Evolutionary conservation across 2,113 vertebrate genomes (phyloP), one percentile per base, ranked within the genome.

Genomic region (Syngnathus floridae): DNA sequence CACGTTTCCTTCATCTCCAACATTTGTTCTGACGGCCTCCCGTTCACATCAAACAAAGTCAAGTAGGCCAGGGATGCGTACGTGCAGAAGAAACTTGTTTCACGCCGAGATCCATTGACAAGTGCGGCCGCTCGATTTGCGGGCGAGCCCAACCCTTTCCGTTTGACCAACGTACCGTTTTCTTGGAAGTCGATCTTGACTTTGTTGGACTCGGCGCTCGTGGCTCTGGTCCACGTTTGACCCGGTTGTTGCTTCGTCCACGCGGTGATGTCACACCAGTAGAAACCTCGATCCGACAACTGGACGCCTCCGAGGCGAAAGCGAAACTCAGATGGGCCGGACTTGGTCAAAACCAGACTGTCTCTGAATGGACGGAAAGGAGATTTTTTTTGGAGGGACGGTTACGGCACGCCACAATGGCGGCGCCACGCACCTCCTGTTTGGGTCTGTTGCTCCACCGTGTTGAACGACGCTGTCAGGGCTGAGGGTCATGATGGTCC

Each of bases 231-330:
- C 96, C 95, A 98, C 22, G 91, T 79, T 21, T 88, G 81, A 0
- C 83, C 84, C 0, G 89, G 90, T 2, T 91, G 84, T 1, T 93
- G 91, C 0, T 93, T 94, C 0, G 92, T 95, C 93, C 92, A 97
- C 0, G 95, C 94, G 0, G 93, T 92, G 67, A 98, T 90, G 19
- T 92, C 59, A 12, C 96, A 99, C 86, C 91, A 96, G 84, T 99
- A 99, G 1, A 88, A 89, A 12, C 95, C 96, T 0, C 92, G 84
- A 12, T 99, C 95, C 0, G 93, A 93, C 71, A 93, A 69, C 89
- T 97, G 95, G 0, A 93, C 94, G 35, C 93, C 93, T 0, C 92
- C 92, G 80, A 98, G 91, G 13, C 94, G 91, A 66, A 98, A 99
- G 64, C 91, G 91, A 71, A 96, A 99, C 76, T 95, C 93, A 0